phyloP scores from a whole-genome alignment of 2,113 vertebrate species.

The Echinops telfairi region DNA sequence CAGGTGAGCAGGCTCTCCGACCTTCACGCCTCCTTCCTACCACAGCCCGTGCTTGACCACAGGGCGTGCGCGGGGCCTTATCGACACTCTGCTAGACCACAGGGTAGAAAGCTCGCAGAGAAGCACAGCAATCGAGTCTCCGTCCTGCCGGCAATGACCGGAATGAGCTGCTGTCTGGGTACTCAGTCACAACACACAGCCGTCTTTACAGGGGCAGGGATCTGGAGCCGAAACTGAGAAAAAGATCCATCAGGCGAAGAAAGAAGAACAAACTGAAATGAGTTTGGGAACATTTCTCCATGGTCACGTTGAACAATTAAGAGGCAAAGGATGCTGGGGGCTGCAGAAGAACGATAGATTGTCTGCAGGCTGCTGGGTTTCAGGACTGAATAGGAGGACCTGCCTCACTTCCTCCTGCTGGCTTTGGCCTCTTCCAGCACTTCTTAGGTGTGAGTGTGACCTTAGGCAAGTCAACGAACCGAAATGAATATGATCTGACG shows the following conservation, averaged over 20 bases:
- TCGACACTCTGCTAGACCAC: constrained; percentile 50
- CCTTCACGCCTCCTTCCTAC: constrained; percentile 7
- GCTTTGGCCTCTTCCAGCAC: neutral
- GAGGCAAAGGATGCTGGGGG: neutral
- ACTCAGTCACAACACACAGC: neutral
- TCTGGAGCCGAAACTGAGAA: neutral
- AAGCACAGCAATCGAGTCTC: neutral
- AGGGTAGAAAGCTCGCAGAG: constrained; percentile 26
- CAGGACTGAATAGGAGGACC: neutral
- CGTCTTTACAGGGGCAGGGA: constrained; percentile 32
- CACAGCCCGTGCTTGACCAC: constrained; percentile 15
- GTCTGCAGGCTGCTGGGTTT: neutral
- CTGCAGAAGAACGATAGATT: neutral
- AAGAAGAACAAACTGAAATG: constrained; percentile 29
- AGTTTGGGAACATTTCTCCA: neutral
- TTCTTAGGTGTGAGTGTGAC: neutral
- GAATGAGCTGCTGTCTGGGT: neutral
- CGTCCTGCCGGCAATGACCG: neutral
- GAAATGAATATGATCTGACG: neutral
- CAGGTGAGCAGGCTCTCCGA: constrained; percentile 4
- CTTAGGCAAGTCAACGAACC: neutral
- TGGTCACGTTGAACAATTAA: neutral
- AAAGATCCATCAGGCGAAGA: neutral
- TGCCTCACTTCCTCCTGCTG: neutral
- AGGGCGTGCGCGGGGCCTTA: neutral